Evolutionary conservation across 2,888 invertebrate genomes (phyloP).

Genomic region (Andrena hattorfiana): DNA sequence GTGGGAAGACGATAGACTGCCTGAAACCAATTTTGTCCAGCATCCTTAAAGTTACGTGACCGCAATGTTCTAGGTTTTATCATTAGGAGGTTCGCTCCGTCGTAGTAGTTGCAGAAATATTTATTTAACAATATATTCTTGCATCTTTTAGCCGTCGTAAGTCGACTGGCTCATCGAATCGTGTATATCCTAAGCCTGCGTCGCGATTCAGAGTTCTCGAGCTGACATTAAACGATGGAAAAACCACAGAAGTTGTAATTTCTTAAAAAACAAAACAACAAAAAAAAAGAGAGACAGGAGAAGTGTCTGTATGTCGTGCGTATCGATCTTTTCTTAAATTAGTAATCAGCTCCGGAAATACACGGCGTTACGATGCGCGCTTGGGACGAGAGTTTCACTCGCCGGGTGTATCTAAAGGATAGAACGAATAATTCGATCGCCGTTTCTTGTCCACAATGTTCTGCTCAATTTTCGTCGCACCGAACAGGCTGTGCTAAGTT

Average conservation of each 20-base stretch:
- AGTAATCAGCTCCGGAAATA: constrained; percentile 32
- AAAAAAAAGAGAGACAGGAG: too few species aligned
- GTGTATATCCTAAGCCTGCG: constrained; percentile 51
- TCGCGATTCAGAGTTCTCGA: constrained; percentile 44
- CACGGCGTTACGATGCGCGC: constrained; percentile 29
- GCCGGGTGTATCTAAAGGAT: constrained; percentile 19
- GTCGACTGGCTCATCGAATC: constrained; percentile 62
- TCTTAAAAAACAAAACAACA: constrained; percentile 11
- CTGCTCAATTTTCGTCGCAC: constrained; percentile 77
- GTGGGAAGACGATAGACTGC: constrained; percentile 73
- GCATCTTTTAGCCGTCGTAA: constrained; percentile 66
- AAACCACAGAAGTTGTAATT: constrained; percentile 37
- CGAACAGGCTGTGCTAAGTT: constrained; percentile 72
- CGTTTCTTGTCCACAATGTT: constrained; percentile 73
- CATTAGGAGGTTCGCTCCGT: constrained; percentile 69
- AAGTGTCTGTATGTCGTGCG: constrained; percentile 37
- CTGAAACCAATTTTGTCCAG: constrained; percentile 69
- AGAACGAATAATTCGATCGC: constrained; percentile 58
- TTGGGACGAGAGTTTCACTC: constrained; percentile 34
- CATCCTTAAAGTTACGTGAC: constrained; percentile 72
- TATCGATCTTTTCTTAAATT: constrained; percentile 27
- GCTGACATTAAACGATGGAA: constrained; percentile 24
- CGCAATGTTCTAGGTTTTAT: constrained; percentile 71
- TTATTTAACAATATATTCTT: constrained; percentile 74
- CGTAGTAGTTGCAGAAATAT: constrained; percentile 71